Conservation (phyloP, 2,113 vertebrate species). For the Nerophis lumbriciformis region DNA sequence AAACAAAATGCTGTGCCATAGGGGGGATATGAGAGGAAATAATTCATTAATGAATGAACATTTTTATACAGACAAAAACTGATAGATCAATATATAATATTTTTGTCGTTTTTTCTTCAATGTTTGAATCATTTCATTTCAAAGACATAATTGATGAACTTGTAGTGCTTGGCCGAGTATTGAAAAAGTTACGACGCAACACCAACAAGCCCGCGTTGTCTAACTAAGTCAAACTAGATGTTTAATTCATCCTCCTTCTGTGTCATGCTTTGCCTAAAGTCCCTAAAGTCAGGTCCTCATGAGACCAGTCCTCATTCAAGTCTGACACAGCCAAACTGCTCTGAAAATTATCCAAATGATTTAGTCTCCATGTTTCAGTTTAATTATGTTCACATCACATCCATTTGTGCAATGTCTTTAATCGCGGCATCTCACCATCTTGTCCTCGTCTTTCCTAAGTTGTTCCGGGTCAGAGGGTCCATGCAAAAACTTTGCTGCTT, state of each 20-base stretch:
- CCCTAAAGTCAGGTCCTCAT: slow-evolving; percentile 33
- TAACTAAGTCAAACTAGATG: slow-evolving; percentile 7
- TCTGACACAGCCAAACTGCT: slow-evolving; percentile 18
- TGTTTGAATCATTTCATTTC: too few species aligned
- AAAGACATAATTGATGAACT: too few species aligned
- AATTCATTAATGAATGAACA: too few species aligned
- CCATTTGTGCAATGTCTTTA: background rate
- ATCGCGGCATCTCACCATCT: background rate
- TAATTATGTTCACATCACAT: background rate
- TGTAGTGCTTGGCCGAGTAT: too few species aligned
- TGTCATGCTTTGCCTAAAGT: slow-evolving; percentile 45
- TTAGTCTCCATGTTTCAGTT: background rate
- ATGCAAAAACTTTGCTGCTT: slow-evolving; percentile 24
- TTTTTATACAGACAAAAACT: too few species aligned
- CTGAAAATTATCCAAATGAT: background rate
- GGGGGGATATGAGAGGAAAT: too few species aligned
- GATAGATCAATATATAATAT: too few species aligned
- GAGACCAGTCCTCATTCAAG: slow-evolving; percentile 47
- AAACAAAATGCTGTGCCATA: too few species aligned
- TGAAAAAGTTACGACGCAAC: too few species aligned
- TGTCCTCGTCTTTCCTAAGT: slow-evolving; percentile 16
- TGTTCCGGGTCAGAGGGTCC: slow-evolving; percentile 18
- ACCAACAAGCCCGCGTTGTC: too few species aligned
- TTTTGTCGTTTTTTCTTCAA: too few species aligned
- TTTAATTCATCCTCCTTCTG: slow-evolving; percentile 22